Evolutionary conservation across 2,888 invertebrate genomes (phyloP).

Genomic region (Tiphia femorata): DNA sequence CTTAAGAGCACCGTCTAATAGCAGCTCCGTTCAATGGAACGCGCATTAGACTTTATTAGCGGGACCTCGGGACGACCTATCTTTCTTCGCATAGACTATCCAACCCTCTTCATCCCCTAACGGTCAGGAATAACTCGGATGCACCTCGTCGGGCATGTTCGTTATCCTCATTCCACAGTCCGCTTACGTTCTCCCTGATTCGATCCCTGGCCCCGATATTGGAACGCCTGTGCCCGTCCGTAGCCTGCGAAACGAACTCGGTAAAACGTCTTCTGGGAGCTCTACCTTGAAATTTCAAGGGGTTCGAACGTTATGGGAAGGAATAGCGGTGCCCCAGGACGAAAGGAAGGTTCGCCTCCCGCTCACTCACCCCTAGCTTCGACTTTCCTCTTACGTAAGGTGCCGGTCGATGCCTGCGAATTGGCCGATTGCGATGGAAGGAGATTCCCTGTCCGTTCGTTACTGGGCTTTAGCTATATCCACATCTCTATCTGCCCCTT

Average conservation of each 20-base stretch:
- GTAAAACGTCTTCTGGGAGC: slow-evolving; percentile 11
- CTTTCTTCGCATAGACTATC: too few species aligned
- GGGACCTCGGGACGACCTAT: too few species aligned
- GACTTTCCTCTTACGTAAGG: background rate
- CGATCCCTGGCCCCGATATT: slow-evolving; percentile 16
- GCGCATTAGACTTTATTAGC: too few species aligned
- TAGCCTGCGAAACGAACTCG: slow-evolving; percentile 7
- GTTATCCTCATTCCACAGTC: slow-evolving; percentile 3
- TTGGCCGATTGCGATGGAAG: slow-evolving; percentile 15
- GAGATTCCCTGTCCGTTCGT: background rate
- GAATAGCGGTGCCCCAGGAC: slow-evolving; percentile 1
- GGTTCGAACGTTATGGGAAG: slow-evolving; percentile 6
- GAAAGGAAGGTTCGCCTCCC: too few species aligned
- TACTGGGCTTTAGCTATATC: background rate
- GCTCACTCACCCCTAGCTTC: background rate
- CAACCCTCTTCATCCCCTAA: too few species aligned
- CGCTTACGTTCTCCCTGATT: slow-evolving; percentile 10
- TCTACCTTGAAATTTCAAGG: slow-evolving; percentile 10
- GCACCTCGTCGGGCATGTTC: slow-evolving; percentile 1
- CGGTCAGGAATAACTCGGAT: background rate
- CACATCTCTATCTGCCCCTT: background rate
- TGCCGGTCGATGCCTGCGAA: slow-evolving; percentile 18
- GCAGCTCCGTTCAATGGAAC: too few species aligned
- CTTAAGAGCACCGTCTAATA: too few species aligned
- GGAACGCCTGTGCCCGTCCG: slow-evolving; percentile 6